Evolutionary conservation across 2,797 vertebrate species (phyloP), one percentile per base, ranked within the genome.

Genomic region (Centroberyx gerrardi): DNA sequence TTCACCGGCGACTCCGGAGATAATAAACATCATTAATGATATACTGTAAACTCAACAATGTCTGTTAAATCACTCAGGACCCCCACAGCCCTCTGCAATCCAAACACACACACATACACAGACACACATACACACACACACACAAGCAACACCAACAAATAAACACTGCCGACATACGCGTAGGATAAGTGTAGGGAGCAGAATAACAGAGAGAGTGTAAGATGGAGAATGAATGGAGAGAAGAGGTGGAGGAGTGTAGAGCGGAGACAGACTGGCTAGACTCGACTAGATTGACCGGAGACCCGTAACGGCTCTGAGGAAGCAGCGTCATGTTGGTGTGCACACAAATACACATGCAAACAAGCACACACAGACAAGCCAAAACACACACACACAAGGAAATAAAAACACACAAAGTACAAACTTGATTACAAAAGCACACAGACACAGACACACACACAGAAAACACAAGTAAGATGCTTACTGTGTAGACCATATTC

Each of bases 401-500:
- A 18, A 49, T 28, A 59, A 29, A 69, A 56, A 69, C 1, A 18
- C 17, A 54, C 31, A 61, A 22, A 22, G 67, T 33, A 29, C 13
- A 55, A 40, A 59, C 10, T 33, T 28, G 10, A 27, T 10, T 28
- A 40, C 36, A 68, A 29, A 60, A 53, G 55, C 8, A 40, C 48
- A 65, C 10, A 72, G 22, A 18, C n/a, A 65, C 17, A 61, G 0
- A 67, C 51, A 54, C 48, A 15, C 31, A 62, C n/a, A 3, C 1
- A 49, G 10, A 61, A 44, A 77, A 64, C 27, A 63, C 3, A 58
- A 73, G 18, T 5, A 53, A 5, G n/a, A 60, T 85, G 91, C 97
- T 97, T 94, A 99, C 98, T n/a, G 98, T 99, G 92, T 99, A 99
- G 90, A 99, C 98, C 90, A 99, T 99, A 80, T 99, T 99, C 76